A percentile compares a stretch with the other conserved stretches of the same genome.
Conservation (phyloP, 2,888 invertebrate genomes). For the Cactoblastis cactorum region DNA sequence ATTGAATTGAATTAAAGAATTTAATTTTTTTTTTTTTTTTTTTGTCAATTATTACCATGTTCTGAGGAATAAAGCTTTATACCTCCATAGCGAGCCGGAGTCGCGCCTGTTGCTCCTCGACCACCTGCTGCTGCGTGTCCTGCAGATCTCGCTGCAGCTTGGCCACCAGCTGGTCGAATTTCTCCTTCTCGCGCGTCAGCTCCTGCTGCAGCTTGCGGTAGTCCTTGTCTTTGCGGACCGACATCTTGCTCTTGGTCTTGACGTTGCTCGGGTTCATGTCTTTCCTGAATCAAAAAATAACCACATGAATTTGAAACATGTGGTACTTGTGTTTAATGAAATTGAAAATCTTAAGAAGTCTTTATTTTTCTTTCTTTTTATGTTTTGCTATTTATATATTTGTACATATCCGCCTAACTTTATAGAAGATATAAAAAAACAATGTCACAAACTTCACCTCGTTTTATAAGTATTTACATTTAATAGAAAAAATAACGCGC, state of each 20-base stretch:
- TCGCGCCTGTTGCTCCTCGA: slow-evolving; percentile 83
- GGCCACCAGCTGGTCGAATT: slow-evolving; percentile 91
- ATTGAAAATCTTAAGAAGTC: too few species aligned
- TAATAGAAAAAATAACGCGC: neutral
- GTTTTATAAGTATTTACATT: too few species aligned
- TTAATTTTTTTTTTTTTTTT: too few species aligned
- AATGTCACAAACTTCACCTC: too few species aligned
- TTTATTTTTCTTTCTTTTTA: too few species aligned
- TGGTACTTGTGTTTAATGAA: too few species aligned
- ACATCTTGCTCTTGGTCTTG: slow-evolving; percentile 89
- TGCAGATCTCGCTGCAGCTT: slow-evolving; percentile 92
- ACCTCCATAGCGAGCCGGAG: slow-evolving; percentile 94
- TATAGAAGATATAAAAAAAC: too few species aligned
- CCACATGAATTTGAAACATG: too few species aligned
- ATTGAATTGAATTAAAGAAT: too few species aligned
- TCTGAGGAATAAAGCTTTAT: neutral
- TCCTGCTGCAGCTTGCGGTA: slow-evolving; percentile 96
- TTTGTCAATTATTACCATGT: too few species aligned
- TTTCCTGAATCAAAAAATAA: slow-evolving; percentile 52
- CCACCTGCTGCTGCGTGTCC: slow-evolving; percentile 89
- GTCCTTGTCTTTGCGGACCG: slow-evolving; percentile 95
- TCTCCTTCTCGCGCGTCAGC: slow-evolving; percentile 94
- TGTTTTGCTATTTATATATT: too few species aligned
- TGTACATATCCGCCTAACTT: too few species aligned
- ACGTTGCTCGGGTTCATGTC: slow-evolving; percentile 84